Conservation (phyloP, 1,140 invertebrate species). For the Argopecten irradians region DNA sequence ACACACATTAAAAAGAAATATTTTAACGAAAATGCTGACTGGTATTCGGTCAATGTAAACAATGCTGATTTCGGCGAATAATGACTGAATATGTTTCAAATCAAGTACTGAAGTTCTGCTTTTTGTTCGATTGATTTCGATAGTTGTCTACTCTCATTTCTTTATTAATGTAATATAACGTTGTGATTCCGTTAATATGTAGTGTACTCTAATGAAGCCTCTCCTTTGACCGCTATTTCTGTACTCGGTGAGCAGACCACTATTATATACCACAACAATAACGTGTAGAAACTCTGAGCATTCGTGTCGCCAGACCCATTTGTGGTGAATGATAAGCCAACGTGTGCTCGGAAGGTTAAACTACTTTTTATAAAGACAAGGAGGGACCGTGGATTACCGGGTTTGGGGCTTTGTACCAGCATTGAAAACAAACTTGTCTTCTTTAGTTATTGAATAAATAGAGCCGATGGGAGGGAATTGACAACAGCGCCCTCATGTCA, state of each 20-base stretch:
- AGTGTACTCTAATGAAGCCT: background rate
- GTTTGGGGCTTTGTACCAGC: background rate
- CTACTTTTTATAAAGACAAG: background rate
- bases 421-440: background rate
- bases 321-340: background rate
- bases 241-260: background rate
- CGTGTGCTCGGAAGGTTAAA: background rate
- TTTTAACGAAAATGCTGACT: no score
- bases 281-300: background rate
- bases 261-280: background rate
- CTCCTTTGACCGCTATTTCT: background rate
- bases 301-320: background rate
- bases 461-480: background rate
- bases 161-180: background rate
- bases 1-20: no score
- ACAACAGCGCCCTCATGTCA: background rate
- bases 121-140: background rate
- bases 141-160: background rate
- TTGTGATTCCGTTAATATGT: background rate
- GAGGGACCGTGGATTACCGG: background rate
- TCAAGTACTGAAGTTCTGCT: background rate
- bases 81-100: background rate
- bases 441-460: background rate
- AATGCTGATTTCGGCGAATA: no score
- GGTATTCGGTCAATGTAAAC: no score